Conservation (phyloP, 2,797 vertebrate genomes). For the Oreochromis mossambicus region DNA sequence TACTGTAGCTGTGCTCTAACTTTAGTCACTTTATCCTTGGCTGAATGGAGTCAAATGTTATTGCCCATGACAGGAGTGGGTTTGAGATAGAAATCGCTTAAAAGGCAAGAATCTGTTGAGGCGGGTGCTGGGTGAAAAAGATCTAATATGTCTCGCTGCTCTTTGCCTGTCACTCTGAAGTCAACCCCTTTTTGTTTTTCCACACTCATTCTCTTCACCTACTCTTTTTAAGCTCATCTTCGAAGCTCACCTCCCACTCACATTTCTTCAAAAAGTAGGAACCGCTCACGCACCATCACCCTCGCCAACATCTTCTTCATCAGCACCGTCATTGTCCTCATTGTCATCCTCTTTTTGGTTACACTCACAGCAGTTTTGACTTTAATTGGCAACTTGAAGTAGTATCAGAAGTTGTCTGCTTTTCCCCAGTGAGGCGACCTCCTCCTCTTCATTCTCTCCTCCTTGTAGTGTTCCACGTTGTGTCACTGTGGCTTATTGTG, state of each 20-base stretch:
- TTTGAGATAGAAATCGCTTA: constrained; percentile 64
- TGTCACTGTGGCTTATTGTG: constrained; percentile 51
- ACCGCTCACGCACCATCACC: not conserved
- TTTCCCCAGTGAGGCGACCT: constrained; percentile 48
- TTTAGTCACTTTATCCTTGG: constrained; percentile 36
- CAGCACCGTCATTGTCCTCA: constrained; percentile 25
- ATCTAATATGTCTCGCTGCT: constrained; percentile 41
- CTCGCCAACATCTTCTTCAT: constrained; percentile 7
- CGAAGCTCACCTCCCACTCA: constrained; percentile 27
- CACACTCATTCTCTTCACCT: constrained; percentile 25
- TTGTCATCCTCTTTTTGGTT: constrained; percentile 44
- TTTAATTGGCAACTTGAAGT: constrained; percentile 67
- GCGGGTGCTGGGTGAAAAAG: constrained; percentile 31
- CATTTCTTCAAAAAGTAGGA: constrained; percentile 24
- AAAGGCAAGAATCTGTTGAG: constrained; percentile 56
- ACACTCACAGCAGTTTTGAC: constrained; percentile 44
- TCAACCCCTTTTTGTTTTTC: constrained; percentile 31
- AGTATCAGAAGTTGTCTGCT: constrained; percentile 41
- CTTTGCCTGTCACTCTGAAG: constrained; percentile 42
- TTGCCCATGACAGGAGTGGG: constrained; percentile 59
- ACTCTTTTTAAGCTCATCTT: constrained; percentile 2
- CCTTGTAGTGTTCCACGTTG: constrained; percentile 33
- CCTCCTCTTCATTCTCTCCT: not conserved
- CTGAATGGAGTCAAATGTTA: constrained; percentile 52
- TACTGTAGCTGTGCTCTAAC: constrained; percentile 13